These are phyloP conservation scores for Rugalucina vietnamica DNA, from an alignment of 2,888 invertebrate genomes.

Conservation along the genomic window DNA sequence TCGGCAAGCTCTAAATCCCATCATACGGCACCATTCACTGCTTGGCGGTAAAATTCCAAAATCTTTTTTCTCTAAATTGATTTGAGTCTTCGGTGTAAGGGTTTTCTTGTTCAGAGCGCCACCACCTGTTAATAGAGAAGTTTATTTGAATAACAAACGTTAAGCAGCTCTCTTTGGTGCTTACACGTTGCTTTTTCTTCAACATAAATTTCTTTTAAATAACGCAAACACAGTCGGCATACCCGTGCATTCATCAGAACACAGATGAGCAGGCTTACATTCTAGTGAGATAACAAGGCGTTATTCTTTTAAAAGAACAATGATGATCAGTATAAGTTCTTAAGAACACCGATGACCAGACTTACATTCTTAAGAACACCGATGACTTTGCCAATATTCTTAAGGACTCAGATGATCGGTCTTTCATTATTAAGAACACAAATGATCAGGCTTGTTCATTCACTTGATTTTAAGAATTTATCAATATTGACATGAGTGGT, in stretches of 20 bases:
- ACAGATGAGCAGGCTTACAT: too few species aligned
- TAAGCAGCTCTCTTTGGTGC: not conserved
- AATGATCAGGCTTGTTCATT: too few species aligned
- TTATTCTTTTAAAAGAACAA: too few species aligned
- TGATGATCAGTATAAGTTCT: too few species aligned
- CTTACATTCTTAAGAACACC: too few species aligned
- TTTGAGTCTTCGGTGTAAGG: not conserved
- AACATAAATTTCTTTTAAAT: not conserved
- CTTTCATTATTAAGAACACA: too few species aligned
- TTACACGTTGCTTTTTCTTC: not conserved
- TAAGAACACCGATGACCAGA: too few species aligned
- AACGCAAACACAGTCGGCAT: not conserved
- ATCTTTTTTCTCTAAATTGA: slow-evolving; percentile 43
- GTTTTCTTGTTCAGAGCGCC: not conserved
- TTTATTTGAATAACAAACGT: not conserved
- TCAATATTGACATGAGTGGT: too few species aligned
- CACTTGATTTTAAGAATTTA: too few species aligned
- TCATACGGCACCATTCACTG: slow-evolving; percentile 60
- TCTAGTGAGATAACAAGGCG: too few species aligned
- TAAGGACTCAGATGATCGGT: too few species aligned
- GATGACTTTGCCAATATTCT: too few species aligned
- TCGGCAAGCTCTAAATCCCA: slow-evolving; percentile 58
- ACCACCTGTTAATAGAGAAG: not conserved
- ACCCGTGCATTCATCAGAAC: not conserved
- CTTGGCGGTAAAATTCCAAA: slow-evolving; percentile 57